Percentiles rank a stretch among this genome's conserved stretches.
Evolutionary conservation across 2,797 vertebrate species (phyloP).

Genomic region (Macroramphosus scolopax): DNA sequence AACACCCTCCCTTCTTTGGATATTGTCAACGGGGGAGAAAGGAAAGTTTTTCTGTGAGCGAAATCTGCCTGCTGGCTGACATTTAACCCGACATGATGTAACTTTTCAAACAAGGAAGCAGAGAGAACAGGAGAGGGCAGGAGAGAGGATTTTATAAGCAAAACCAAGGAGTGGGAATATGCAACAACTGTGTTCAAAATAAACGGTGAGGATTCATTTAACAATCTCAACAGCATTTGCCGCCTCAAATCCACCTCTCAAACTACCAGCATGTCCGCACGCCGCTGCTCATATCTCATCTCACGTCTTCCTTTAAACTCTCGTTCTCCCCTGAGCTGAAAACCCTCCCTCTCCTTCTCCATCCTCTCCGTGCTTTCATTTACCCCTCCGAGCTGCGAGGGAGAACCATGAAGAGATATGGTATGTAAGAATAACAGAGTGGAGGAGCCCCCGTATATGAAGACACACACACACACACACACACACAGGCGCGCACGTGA

Average conservation of each 20-base stretch:
- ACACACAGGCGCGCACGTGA: conserved; percentile 14
- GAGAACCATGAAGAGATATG: conserved; percentile 42
- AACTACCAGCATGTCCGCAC: conserved; percentile 20
- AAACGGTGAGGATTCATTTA: not conserved
- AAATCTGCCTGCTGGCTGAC: conserved; percentile 23
- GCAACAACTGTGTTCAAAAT: not conserved
- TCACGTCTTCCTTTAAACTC: conserved; percentile 24
- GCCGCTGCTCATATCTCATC: conserved; percentile 35
- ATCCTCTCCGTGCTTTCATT: conserved; percentile 14
- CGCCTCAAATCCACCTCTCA: conserved; percentile 8
- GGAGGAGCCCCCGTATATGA: conserved; percentile 9
- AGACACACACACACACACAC: conserved; percentile 6
- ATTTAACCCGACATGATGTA: conserved; percentile 15
- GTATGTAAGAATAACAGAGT: conserved; percentile 16
- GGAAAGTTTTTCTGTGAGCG: not conserved
- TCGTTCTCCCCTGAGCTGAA: conserved; percentile 26
- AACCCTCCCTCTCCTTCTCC: not conserved
- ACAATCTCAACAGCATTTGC: conserved; percentile 10
- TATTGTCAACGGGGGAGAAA: not conserved
- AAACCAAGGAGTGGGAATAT: not conserved
- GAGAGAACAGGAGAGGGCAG: not conserved
- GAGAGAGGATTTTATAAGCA: not conserved
- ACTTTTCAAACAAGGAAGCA: not conserved
- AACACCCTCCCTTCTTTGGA: conserved; percentile 3
- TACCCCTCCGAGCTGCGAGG: conserved; percentile 22